Percentiles rank a stretch among this genome's conserved stretches.
These are phyloP conservation scores for Drosophila emarginata DNA, from an alignment of 2,888 invertebrate species.

Conservation along the genomic window DNA sequence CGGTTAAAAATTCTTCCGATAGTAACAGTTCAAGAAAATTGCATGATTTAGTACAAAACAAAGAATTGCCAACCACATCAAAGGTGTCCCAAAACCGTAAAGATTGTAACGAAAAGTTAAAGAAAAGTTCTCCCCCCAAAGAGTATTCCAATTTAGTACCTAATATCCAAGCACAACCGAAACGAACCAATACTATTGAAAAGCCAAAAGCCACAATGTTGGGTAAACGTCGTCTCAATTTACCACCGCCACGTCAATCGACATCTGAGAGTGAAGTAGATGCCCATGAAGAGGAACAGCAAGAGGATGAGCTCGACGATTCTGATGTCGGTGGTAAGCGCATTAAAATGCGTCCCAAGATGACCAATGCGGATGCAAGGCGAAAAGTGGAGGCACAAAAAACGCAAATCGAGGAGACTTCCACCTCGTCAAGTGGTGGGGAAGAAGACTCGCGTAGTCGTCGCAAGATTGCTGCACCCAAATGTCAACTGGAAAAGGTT, in stretches of 20 bases:
- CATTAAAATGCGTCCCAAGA: conserved; percentile 79
- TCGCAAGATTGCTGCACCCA: conserved; percentile 67
- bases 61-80: conserved; percentile 43
- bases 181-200: background rate
- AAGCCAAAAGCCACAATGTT: conserved; percentile 8
- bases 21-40: background rate
- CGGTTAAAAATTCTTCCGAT: background rate
- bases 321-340: conserved; percentile 81
- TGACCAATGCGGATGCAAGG: conserved; percentile 71
- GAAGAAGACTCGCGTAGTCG: conserved; percentile 73
- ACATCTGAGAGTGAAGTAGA: conserved; percentile 81
- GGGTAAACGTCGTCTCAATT: conserved; percentile 77
- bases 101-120: conserved; percentile 6
- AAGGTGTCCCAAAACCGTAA: conserved; percentile 1
- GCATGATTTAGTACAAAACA: conserved; percentile 19
- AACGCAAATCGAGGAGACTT: conserved; percentile 67
- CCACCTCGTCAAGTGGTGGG: conserved; percentile 79
- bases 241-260: conserved; percentile 48
- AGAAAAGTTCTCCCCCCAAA: background rate
- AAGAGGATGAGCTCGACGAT: conserved; percentile 56
- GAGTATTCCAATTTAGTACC: background rate
- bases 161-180: background rate
- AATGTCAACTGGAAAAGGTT: conserved; percentile 55
- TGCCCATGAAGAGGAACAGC: conserved; percentile 77
- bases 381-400: conserved; percentile 80